Percentiles rank a stretch among this genome's conserved stretches.
Conservation (phyloP, 2,113 vertebrate species). For the Pelusios castaneus region DNA sequence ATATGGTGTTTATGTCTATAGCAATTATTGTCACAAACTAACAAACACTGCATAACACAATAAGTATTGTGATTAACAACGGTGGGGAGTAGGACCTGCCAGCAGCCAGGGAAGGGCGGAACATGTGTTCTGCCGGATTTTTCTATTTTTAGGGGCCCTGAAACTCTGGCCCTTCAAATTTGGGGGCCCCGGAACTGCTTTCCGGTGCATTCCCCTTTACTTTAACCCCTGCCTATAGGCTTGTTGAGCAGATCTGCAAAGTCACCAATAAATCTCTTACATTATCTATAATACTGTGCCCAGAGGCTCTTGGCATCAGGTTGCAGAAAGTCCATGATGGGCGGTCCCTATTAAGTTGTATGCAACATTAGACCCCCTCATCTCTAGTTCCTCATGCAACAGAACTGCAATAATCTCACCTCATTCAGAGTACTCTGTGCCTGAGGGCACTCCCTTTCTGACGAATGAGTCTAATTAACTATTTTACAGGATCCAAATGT, state of each 20-base stretch:
- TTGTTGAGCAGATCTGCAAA: not conserved
- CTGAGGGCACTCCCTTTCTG: not conserved
- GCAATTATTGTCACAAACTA: too few relatives aligned
- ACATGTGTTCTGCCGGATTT: too few relatives aligned
- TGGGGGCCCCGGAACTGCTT: too few relatives aligned
- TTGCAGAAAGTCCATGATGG: not conserved
- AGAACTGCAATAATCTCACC: not conserved
- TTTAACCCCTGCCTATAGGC: too few relatives aligned
- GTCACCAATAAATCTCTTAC: not conserved
- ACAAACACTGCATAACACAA: too few relatives aligned
- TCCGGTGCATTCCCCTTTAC: too few relatives aligned
- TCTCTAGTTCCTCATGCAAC: not conserved
- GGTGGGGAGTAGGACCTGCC: too few relatives aligned
- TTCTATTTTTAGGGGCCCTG: too few relatives aligned
- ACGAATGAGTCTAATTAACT: not conserved
- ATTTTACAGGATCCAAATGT: conserved; percentile 16
- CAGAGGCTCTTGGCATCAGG: not conserved
- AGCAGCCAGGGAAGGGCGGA: too few relatives aligned
- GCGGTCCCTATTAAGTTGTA: not conserved
- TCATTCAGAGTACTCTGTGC: not conserved
- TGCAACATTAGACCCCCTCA: not conserved
- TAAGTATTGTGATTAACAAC: too few relatives aligned
- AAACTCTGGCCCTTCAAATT: too few relatives aligned
- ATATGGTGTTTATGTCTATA: too few relatives aligned
- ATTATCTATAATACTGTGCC: not conserved